Conservation (phyloP, 2,113 vertebrate species). For the Chamaetylas fuelleborni region DNA sequence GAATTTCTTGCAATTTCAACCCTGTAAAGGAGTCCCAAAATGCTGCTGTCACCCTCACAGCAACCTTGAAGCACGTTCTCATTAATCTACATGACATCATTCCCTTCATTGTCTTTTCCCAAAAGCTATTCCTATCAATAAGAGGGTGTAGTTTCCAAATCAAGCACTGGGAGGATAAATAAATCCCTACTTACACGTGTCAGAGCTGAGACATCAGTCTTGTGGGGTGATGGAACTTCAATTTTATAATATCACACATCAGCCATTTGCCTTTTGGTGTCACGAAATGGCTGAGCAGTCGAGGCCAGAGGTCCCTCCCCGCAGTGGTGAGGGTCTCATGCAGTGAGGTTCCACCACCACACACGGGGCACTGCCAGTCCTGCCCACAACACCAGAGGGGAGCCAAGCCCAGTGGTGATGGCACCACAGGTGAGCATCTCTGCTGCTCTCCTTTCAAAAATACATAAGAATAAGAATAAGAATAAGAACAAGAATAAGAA, state of each 20-base stretch:
- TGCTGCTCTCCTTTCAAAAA: not conserved
- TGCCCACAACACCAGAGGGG: not conserved
- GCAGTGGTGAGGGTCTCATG: fast-evolving
- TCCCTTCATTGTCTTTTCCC: not conserved
- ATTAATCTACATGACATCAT: not conserved
- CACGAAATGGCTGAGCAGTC: fast-evolving
- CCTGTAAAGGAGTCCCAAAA: not conserved
- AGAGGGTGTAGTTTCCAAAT: not conserved
- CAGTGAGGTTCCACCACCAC: fast-evolving
- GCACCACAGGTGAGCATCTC: not conserved
- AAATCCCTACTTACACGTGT: not conserved
- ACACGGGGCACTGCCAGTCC: too few species aligned
- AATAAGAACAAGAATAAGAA: too few species aligned
- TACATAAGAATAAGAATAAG: too few species aligned
- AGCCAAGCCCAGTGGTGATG: not conserved
- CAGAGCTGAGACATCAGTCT: not conserved
- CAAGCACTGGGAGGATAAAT: not conserved
- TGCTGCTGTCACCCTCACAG: not conserved
- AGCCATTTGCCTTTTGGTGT: not conserved
- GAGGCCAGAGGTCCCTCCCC: not conserved
- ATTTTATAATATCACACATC: not conserved
- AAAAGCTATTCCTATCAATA: not conserved
- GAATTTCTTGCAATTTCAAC: not conserved
- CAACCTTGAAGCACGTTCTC: not conserved
- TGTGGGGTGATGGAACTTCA: not conserved